These are phyloP conservation scores for Noctua fimbriata DNA, from an alignment of 2,888 invertebrate species.

Conservation along the genomic window DNA sequence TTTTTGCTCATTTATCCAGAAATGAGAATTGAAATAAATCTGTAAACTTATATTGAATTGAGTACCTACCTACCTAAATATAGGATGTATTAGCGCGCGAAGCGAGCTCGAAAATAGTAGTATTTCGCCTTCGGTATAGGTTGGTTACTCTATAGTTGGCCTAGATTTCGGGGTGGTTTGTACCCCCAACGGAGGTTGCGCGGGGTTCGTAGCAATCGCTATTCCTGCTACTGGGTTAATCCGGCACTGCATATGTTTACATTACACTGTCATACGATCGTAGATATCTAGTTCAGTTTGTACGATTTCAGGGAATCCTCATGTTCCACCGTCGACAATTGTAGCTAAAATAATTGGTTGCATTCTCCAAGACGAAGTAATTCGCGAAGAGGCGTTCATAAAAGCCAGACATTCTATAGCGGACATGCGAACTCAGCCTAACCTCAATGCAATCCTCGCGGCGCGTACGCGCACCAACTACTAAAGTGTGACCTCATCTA, in stretches of 20 bases:
- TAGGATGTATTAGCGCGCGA: too few relatives aligned
- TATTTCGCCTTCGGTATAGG: too few relatives aligned
- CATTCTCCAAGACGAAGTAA: conserved; percentile 90
- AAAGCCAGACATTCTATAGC: conserved; percentile 87
- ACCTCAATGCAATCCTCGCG: conserved; percentile 77
- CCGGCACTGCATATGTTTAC: neutral
- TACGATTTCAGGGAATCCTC: conserved; percentile 92
- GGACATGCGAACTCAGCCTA: conserved; percentile 82
- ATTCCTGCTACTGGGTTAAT: too few relatives aligned
- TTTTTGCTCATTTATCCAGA: too few relatives aligned
- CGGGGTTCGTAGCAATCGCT: too few relatives aligned
- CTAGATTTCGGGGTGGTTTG: too few relatives aligned
- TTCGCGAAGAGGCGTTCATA: conserved; percentile 85
- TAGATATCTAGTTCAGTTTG: conserved; percentile 36
- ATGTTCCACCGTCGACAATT: conserved; percentile 94
- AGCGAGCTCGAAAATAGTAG: too few relatives aligned
- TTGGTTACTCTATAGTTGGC: too few relatives aligned
- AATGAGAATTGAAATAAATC: too few relatives aligned
- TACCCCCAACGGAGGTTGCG: too few relatives aligned
- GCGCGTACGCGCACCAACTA: conserved; percentile 73
- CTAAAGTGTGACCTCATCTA: conserved; percentile 46
- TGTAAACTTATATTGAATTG: too few relatives aligned
- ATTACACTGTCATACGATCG: neutral
- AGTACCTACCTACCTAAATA: too few relatives aligned
- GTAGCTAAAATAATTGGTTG: conserved; percentile 95